Evolutionary conservation across 2,888 invertebrate genomes (phyloP), one percentile per base, ranked within the genome.

Genomic region (Ctena decussata): DNA sequence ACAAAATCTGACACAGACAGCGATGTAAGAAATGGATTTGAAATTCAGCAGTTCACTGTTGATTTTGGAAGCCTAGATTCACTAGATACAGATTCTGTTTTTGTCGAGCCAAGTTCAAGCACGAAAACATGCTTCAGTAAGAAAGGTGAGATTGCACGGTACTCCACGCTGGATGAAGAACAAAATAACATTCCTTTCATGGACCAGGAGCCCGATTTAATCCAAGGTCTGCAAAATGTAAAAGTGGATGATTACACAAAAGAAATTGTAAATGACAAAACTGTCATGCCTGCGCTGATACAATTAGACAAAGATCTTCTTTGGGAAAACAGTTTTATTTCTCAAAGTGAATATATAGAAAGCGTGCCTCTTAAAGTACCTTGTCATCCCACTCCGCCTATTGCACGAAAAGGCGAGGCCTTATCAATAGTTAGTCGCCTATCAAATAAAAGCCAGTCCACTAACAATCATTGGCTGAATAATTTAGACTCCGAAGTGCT

Each of bases 51-150:
- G 35, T 5, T 65, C 35, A 65, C 35, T 11, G 32, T 65, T 5
- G 65, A 65, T 15, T 65, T 65, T 65, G 65, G 65, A 30, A 65
- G 65, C 65, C 65, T 35, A 35, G 65, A 65, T 65, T 65, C 65
- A 18, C 21, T 65, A 35, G 65, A 65, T 35, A 35, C 65, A 35
- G 35, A 35, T 35, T 65, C 65, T 21, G 32, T 65, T 30, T 35
- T 65, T 35, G 18, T 21, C 21, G 35, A 65, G 3, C 6, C 60
- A 5, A 65, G 18, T 65, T 65, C 65, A 11, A n/a, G 21, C 11
- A 30, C 24, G 21, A 65, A 65, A 5, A 11, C n/a, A 3, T 5
- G 5, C 30, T 57, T 57, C 1, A 57, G 3, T 30, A 30, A 12
- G 30, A 57, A 57, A 27, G 53, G n/a, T 11, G 24, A 65, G 5